These are phyloP conservation scores for Dicranocentrus wangi DNA, from an alignment of 2,888 invertebrate genomes.

Conservation along the genomic window DNA sequence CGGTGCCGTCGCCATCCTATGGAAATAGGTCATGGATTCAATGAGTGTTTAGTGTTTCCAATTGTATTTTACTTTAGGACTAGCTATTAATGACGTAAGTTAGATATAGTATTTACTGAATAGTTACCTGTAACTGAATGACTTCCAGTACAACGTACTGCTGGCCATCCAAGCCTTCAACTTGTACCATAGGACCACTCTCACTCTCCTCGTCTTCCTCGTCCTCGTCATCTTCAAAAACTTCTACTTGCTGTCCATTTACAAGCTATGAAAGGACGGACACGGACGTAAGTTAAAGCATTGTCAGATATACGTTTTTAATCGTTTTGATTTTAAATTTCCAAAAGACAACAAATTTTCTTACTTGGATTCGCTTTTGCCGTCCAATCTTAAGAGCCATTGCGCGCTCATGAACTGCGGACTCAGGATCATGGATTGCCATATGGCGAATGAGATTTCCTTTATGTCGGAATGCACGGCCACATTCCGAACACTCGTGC, in stretches of 20 bases:
- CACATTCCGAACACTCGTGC: slow-evolving; percentile 87
- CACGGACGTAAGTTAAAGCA: too few species aligned
- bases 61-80: too few species aligned
- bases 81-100: too few species aligned
- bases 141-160: slow-evolving; percentile 93
- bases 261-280: slow-evolving; percentile 74
- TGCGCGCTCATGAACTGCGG: slow-evolving; percentile 83
- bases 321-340: too few species aligned
- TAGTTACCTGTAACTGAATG: slow-evolving; percentile 80
- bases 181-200: slow-evolving; percentile 79
- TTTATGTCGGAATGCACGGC: slow-evolving; percentile 82
- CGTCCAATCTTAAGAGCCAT: slow-evolving; percentile 86
- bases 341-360: not conserved
- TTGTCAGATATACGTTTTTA: too few species aligned
- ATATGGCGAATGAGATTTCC: slow-evolving; percentile 94
- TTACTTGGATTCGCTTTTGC: slow-evolving; percentile 82
- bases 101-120: not conserved
- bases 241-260: slow-evolving; percentile 76
- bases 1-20: slow-evolving; percentile 74
- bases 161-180: slow-evolving; percentile 84
- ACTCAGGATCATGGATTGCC: slow-evolving; percentile 91
- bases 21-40: not conserved
- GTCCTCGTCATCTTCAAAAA: slow-evolving; percentile 75
- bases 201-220: slow-evolving; percentile 74
- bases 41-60: not conserved